Evolutionary conservation across 92 coral and sea anemone genomes (phyloP).

Genomic region (Pocillopora grandis): DNA sequence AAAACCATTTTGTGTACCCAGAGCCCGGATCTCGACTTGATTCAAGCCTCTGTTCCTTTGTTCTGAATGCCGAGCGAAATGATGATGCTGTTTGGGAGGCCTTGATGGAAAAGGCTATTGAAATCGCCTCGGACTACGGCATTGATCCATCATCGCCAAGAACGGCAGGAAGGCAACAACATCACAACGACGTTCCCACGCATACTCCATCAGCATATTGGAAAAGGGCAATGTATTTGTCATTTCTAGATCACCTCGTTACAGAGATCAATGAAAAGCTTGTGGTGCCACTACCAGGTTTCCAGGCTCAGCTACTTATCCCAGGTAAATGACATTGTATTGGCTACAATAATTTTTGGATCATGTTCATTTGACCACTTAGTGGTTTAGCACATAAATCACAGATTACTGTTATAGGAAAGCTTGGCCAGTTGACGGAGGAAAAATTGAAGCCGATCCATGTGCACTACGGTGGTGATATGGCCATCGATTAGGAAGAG

Average conservation of each 20-base stretch:
- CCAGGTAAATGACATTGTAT: neutral
- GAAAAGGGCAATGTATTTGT: constrained; percentile 19
- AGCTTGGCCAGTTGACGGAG: constrained; percentile 15
- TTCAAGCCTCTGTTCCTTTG: no score
- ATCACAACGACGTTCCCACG: constrained; percentile 10
- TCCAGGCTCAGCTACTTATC: constrained; percentile 34
- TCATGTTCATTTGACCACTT: neutral
- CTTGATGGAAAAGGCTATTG: no score
- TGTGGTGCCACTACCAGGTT: constrained; percentile 15
- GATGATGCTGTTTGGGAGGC: no score
- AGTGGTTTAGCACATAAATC: neutral
- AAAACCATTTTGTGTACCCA: no score
- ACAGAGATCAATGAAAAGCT: constrained; percentile 13
- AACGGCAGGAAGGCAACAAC: no score
- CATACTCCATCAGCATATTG: constrained; percentile 11
- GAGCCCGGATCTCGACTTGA: no score
- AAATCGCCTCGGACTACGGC: no score
- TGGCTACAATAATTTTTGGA: neutral
- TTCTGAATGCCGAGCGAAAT: no score
- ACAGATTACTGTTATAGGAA: neutral
- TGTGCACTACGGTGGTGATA: constrained; percentile 13
- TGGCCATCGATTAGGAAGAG: neutral
- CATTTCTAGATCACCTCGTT: constrained; percentile 15
- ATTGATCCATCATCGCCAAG: no score
- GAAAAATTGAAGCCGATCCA: neutral